Conservation (phyloP, 1,140 invertebrate species). For the roundworm (Caenorhabditis elegans) region WBcel235 BX284603.4:6727501-6728000, state of each 20-base stretch:
- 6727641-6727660: too few relatives aligned
- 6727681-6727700: background rate
- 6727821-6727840: too few relatives aligned
- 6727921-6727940: background rate
- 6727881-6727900: constrained; percentile 10
- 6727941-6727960: too few relatives aligned
- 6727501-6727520: background rate
- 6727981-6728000: too few relatives aligned
- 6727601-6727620: constrained; percentile 35
- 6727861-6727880: background rate
- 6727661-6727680: too few relatives aligned
- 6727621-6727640: too few relatives aligned
- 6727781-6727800: too few relatives aligned
- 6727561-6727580: constrained; percentile 33
- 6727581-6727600: constrained; percentile 24
- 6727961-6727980: too few relatives aligned
- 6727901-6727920: background rate
- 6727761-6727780: too few relatives aligned
- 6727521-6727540: background rate
- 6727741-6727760: too few relatives aligned
- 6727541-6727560: background rate
- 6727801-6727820: too few relatives aligned
- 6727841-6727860: too few relatives aligned
- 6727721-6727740: background rate
- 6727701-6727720: background rate